These are phyloP conservation scores for Agelastica alni DNA, from an alignment of 2,888 invertebrate genomes.

Conservation along the genomic window DNA sequence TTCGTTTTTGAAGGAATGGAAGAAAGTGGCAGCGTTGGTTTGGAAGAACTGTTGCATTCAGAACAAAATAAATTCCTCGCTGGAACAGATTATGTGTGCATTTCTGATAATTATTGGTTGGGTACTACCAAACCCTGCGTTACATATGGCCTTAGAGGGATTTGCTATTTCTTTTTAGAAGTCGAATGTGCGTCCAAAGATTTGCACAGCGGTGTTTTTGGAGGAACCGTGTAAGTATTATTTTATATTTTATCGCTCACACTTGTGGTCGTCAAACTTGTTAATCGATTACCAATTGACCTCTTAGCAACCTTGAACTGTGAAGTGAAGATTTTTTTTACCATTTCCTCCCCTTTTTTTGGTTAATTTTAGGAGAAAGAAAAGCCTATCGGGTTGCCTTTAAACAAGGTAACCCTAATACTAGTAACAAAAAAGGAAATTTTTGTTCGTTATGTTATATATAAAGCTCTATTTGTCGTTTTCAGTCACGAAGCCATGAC, in stretches of 20 bases:
- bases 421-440: too few species aligned
- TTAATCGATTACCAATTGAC: too few species aligned
- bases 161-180: constrained; percentile 89
- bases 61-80: constrained; percentile 79
- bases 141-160: constrained; percentile 93
- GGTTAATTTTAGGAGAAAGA: too few species aligned
- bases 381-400: too few species aligned
- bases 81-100: constrained; percentile 91
- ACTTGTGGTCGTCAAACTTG: too few species aligned
- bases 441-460: too few species aligned
- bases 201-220: constrained; percentile 94
- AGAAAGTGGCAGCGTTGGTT: constrained; percentile 94
- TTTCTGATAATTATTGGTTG: constrained; percentile 99
- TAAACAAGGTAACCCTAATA: too few species aligned
- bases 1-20: constrained; percentile 99
- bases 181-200: constrained; percentile 89
- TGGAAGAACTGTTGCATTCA: constrained; percentile 78
- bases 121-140: constrained; percentile 96
- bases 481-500: constrained; percentile 83
- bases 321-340: too few species aligned
- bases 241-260: too few species aligned
- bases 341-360: too few species aligned
- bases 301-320: too few species aligned
- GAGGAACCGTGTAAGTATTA: constrained; percentile 83
- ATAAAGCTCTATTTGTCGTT: constrained; percentile 16